Evolutionary conservation across 1,140 invertebrate species (phyloP).

Genomic region (Nasonia giraulti): DNA sequence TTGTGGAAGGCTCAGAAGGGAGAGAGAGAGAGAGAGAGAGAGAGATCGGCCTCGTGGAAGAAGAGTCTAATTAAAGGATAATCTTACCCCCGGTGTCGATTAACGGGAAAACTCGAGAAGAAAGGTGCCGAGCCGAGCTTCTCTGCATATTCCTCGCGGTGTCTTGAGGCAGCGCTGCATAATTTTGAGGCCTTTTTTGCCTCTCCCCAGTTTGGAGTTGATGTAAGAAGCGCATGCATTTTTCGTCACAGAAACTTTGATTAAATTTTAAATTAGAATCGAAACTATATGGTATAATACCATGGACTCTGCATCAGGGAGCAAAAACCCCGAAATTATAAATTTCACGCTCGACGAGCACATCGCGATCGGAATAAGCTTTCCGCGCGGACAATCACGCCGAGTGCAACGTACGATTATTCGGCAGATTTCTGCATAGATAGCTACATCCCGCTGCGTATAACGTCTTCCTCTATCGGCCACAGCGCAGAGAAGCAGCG

Average conservation of each 20-base stretch:
- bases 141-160: slow-evolving; percentile 26
- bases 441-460: background rate
- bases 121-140: background rate
- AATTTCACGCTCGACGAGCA: no score
- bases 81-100: slow-evolving; percentile 59
- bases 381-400: background rate
- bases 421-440: slow-evolving; percentile 47
- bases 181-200: slow-evolving; percentile 8
- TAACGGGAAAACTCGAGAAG: slow-evolving; percentile 51
- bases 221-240: no score
- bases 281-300: background rate
- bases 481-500: no score
- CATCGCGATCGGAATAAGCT: no score
- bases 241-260: no score
- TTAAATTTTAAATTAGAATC: no score
- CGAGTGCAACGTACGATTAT: slow-evolving; percentile 21
- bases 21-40: background rate
- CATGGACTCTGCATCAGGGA: no score
- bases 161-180: slow-evolving; percentile 22
- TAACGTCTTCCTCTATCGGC: background rate
- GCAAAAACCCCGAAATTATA: no score
- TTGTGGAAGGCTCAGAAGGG: background rate
- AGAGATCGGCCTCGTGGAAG: slow-evolving; percentile 41
- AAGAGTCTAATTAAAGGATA: slow-evolving; percentile 62
- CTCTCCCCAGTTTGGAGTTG: no score